Evolutionary conservation across 37 sponge, comb jelly and placozoan species (phyloP), one percentile per base, ranked within the genome.

Genomic region (Petrosia ficiformis): DNA sequence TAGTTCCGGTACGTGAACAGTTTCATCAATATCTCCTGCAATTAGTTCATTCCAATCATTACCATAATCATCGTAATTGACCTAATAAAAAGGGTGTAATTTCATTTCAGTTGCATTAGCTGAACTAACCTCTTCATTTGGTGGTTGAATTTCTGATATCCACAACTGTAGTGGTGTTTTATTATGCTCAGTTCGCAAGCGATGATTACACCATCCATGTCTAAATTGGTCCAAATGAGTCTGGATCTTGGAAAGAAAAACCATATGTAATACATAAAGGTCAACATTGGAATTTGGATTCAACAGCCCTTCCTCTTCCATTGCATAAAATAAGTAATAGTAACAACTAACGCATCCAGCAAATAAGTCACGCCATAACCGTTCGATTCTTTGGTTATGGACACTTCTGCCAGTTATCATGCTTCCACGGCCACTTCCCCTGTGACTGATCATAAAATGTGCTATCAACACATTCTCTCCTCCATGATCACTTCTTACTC

Each of bases 341-440:
- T 41, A 80, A 22, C 64, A 56, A 32, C n/a, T 44, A 14, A 87
- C 21, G 65, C 75, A 79, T n/a, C 75, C 82, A 14, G 59, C 25
- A n/a, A 58, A 80, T 1, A 87, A 56, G 44, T 87, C 89, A 21
- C 78, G 14, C 83, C 88, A 87, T 22, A 87, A 43, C 24, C 82
- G 32, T 60, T 82, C 83, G 25, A 87, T 83, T 66, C 79, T 31
- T 44, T 87, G 89, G 65, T 87, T 87, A 72, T 88, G 89, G 8
- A 83, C 70, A 78, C 80, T 89, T 63, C 61, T 37, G 21, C 90
- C 80, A 22, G 40, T 42, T 4, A 89, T 89, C 24, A 79, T 41
- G 65, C 84, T 84, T 14, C 76, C 70, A 61, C 90, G 39, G 26
- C 65, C 79, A 25, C 57, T 8, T 42, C 84, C 90, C 48, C 90